Evolutionary conservation across 37 sponge, comb jelly and placozoan species (phyloP), one percentile per base, ranked within the genome.

Genomic region (Geodia barretti): DNA sequence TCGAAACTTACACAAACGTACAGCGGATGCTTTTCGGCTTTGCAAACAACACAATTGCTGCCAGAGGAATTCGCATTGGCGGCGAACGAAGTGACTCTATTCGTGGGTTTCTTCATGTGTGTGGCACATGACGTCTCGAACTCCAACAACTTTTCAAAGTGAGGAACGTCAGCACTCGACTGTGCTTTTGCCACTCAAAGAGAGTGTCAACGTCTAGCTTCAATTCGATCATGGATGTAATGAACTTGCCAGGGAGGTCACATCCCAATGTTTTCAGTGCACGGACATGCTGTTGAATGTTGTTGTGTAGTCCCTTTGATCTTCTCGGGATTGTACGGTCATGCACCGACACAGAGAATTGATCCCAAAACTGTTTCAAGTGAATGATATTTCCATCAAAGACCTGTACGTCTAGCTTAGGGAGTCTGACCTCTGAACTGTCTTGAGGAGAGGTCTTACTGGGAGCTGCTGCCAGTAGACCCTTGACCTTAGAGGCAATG

Each of bases 311-410:
- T n/a, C n/a, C n/a, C n/a, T n/a, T n/a, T n/a, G n/a, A n/a, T n/a
- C n/a, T n/a, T n/a, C n/a, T n/a, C n/a, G n/a, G 41, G 32, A 66
- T 74, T 20, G 39, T 73, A 32, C 64, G 61, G 83, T 35, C 64
- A 47, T 83, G 67, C 24, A 83, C 83, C 14, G 83, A 29, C 17
- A 63, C 65, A 62, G 65, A 35, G 38, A 83, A 83, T 38, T 83
- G 83, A 21, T 80, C 81, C 81, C 81, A 80, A 47, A 80, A 80
- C 31, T 31, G 83, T 41, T 64, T 83, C 83, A 74, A 83, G 33
- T 83, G 83, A 42, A 83, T 62, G 66, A 83, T 14, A 34, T 74
- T 83, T 38, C 83, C 83, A 83, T 83, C 83, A 39, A 83, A 79
- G n/a, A n/a, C n/a, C n/a, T n/a, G n/a, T n/a, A n/a, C n/a, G n/a